Evolutionary conservation across 1,140 invertebrate genomes (phyloP).

Genomic region (Ceratosolen fusciceps): DNA sequence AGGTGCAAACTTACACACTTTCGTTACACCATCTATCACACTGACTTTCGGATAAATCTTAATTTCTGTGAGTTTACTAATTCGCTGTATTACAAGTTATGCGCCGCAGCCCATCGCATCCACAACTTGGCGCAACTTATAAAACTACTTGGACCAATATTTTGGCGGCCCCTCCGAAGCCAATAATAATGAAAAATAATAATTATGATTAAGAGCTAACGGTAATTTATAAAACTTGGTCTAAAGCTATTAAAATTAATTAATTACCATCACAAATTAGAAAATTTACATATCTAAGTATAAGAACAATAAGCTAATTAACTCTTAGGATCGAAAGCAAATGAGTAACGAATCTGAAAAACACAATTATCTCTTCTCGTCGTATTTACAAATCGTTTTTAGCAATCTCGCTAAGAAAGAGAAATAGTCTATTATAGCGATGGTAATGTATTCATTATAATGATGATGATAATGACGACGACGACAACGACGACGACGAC

Average conservation of each 20-base stretch:
- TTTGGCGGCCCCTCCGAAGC: background rate
- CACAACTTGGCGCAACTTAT: background rate
- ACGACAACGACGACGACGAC: no score
- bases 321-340: background rate
- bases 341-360: background rate
- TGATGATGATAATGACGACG: no score
- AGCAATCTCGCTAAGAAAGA: background rate
- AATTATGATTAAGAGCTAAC: background rate
- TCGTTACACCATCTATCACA: background rate
- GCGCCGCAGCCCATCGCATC: background rate
- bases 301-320: background rate
- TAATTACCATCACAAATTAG: background rate
- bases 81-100: background rate
- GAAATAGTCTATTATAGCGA: background rate
- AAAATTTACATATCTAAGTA: background rate
- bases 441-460: no score
- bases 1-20: conserved; percentile 6
- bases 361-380: background rate
- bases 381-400: background rate
- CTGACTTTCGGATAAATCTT: background rate
- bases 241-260: background rate
- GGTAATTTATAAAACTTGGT: background rate
- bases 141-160: background rate
- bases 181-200: conserved; percentile 7
- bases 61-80: background rate